A percentile compares a stretch with the other conserved stretches of the same genome.
phyloP scores from a whole-genome alignment of 2,888 invertebrate genomes.

The Chrysomela aeneicollis region DNA sequence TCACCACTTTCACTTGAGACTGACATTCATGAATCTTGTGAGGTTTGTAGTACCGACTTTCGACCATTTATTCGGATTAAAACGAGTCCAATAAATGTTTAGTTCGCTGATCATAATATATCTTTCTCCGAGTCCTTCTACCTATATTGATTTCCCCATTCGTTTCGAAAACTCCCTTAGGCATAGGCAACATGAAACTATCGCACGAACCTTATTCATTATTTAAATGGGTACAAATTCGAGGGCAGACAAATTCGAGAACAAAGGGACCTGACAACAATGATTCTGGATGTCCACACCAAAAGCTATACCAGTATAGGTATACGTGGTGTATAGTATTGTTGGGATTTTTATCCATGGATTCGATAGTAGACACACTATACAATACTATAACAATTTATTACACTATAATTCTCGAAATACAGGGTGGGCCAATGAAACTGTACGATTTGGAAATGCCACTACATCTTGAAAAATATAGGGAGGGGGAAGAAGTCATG shows the following conservation, averaged over 20 bases:
- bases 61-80: background rate
- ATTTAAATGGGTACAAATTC: conserved; percentile 19
- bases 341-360: no score
- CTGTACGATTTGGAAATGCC: no score
- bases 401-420: no score
- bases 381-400: no score
- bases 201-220: conserved; percentile 12
- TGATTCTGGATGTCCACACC: background rate
- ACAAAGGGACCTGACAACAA: background rate
- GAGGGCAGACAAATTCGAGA: background rate
- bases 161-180: conserved; percentile 19
- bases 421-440: no score
- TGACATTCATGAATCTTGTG: no score
- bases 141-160: conserved; percentile 27
- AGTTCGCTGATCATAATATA: background rate
- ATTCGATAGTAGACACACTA: no score
- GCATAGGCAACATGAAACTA: conserved; percentile 8
- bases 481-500: no score
- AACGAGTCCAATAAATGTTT: background rate
- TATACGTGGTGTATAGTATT: no score
- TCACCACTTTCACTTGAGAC: no score
- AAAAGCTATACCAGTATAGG: background rate
- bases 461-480: no score
- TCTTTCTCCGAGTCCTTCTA: background rate
- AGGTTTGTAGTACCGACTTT: no score